phyloP scores from a whole-genome alignment of 2,797 vertebrate genomes.

The Naso thynnoides region DNA sequence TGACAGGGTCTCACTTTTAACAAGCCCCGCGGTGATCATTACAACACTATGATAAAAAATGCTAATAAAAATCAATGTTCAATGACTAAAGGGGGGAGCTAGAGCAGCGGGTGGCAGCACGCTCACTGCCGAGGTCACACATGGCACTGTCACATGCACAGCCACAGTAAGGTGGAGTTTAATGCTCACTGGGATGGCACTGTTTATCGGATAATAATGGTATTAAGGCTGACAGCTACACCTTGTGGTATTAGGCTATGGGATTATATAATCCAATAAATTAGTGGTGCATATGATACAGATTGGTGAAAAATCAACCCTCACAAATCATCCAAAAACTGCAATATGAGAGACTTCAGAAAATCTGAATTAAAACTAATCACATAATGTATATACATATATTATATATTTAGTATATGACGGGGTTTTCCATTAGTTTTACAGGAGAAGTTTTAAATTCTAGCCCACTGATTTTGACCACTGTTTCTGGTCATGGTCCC shows the following conservation, averaged over 20 bases:
- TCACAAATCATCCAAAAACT: constrained; percentile 18
- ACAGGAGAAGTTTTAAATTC: neutral
- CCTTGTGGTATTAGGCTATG: constrained; percentile 24
- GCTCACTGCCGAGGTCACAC: constrained; percentile 57
- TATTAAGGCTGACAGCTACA: constrained; percentile 50
- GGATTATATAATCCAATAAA: constrained; percentile 48
- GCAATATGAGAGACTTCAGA: neutral
- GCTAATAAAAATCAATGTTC: constrained; percentile 75
- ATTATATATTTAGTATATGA: neutral
- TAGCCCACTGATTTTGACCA: neutral
- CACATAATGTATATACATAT: neutral
- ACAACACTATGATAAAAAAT: constrained; percentile 64
- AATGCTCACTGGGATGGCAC: constrained; percentile 27
- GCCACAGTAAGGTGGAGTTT: constrained; percentile 45
- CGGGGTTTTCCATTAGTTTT: neutral
- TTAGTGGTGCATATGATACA: constrained; percentile 19
- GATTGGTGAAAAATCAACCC: constrained; percentile 16
- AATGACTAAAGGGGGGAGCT: constrained; percentile 46
- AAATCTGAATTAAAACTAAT: constrained; percentile 2
- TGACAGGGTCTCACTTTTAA: constrained; percentile 59
- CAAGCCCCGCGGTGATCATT: constrained; percentile 59
- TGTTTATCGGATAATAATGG: constrained; percentile 55
- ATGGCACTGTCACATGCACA: constrained; percentile 30
- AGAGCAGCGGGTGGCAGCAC: constrained; percentile 32
- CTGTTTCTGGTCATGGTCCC: neutral